These are phyloP conservation scores for Leptura quadrifasciata DNA, from an alignment of 2,888 invertebrate species.

Conservation along the genomic window DNA sequence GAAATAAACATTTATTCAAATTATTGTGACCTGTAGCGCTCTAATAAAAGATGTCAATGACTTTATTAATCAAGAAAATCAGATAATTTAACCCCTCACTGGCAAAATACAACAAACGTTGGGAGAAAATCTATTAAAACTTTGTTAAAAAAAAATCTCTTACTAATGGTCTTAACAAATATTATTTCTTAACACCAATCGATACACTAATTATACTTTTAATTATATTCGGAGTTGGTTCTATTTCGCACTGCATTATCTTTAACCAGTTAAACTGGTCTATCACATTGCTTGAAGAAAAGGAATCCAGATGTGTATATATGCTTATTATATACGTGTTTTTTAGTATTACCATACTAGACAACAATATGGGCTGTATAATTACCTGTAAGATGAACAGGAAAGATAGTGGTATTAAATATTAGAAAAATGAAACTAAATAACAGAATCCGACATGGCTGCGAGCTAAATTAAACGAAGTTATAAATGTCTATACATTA, in stretches of 20 bases:
- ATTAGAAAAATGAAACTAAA: slow-evolving; percentile 25
- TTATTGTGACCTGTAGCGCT: no score
- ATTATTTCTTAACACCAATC: background rate
- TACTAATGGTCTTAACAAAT: no score
- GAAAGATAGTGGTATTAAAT: slow-evolving; percentile 5
- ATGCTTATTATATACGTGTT: slow-evolving; percentile 5
- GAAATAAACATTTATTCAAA: no score
- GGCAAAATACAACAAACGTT: no score
- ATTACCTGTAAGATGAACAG: slow-evolving; percentile 13
- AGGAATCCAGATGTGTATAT: background rate
- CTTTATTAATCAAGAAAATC: no score
- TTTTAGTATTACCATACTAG: slow-evolving; percentile 10
- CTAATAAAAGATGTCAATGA: no score
- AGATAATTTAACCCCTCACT: no score
- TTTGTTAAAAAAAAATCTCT: no score
- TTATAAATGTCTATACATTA: background rate
- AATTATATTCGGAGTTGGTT: background rate
- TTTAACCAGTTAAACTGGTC: background rate
- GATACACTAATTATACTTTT: background rate
- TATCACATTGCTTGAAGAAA: background rate
- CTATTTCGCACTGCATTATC: slow-evolving; percentile 6
- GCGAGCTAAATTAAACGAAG: slow-evolving; percentile 10
- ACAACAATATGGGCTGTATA: slow-evolving; percentile 18
- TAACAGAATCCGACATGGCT: background rate
- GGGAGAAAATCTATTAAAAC: no score